These are phyloP conservation scores for Meriones unguiculatus DNA, from an alignment of 2,113 vertebrate species.

Conservation along the genomic window DNA sequence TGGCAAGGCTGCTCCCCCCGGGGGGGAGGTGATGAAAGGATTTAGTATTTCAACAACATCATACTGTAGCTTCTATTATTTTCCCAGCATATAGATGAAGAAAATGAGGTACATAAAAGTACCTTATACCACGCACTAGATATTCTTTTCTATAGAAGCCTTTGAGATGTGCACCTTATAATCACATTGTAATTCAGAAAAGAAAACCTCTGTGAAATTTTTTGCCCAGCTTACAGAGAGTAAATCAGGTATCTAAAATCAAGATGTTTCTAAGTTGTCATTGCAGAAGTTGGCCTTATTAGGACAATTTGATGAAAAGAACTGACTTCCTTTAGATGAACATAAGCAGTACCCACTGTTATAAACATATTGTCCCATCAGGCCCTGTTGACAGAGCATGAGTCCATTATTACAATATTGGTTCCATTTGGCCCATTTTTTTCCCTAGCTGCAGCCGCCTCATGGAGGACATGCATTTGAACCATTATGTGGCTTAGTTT, in stretches of 20 bases:
- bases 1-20: no score
- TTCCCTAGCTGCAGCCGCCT: constrained; percentile 70
- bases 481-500: constrained; percentile 55
- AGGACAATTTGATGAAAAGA: constrained; percentile 65
- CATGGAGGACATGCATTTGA: constrained; percentile 40
- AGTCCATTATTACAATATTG: constrained; percentile 74
- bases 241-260: constrained; percentile 54
- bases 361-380: constrained; percentile 70
- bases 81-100: constrained; percentile 11
- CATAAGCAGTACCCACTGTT: constrained; percentile 66
- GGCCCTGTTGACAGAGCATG: constrained; percentile 64
- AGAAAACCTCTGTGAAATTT: background rate
- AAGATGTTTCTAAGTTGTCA: constrained; percentile 44
- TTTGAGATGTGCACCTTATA: constrained; percentile 25
- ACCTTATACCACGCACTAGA: background rate
- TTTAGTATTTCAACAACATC: constrained; percentile 1
- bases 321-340: constrained; percentile 59
- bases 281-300: constrained; percentile 26
- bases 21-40: no score
- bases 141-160: constrained; percentile 1
- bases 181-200: constrained; percentile 27
- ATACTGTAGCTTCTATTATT: background rate
- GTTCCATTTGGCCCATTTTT: constrained; percentile 73
- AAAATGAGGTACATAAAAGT: constrained; percentile 37
- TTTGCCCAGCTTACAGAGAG: constrained; percentile 35